Evolutionary conservation across 2,888 invertebrate species (phyloP), one percentile per base, ranked within the genome.

Genomic region (Dusona sp.): DNA sequence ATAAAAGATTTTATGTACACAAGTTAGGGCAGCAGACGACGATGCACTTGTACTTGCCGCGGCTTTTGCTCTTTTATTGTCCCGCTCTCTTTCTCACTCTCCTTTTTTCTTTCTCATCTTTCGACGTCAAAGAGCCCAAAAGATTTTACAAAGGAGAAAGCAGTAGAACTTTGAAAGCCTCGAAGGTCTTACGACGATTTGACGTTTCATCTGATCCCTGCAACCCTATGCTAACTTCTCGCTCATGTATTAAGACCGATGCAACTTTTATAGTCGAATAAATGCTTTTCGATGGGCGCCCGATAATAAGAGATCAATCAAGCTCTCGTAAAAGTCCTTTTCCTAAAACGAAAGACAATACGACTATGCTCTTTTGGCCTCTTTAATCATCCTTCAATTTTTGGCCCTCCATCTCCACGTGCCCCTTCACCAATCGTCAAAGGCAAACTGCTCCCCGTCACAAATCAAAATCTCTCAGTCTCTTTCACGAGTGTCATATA

Each of bases 1-100:
- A 70, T 57, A 67, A 80, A 77, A 75, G 73, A 86, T 74, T 77
- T 65, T 78, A 74, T 54, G 84, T 78, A 86, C 81, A 81, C 74
- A 77, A 81, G 78, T 81, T 73, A 78, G 72, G 22, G 65, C 78
- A 38, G 67, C 67, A 25, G 73, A 82, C 38, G 73, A 68, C 67
- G 64, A n/a, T 48, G 65, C 54, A 77, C 75, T 70, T 75, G 61
- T 79, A 33, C 72, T 45, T 36, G 64, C 45, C 57, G 68, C 25
- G 29, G 77, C 64, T 77, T 80, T 80, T 80, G 80, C 80, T n/a
- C 80, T 81, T 61, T 80, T 42, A 57, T 65, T 25, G 64, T 79
- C 48, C 22, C 54, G 42, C 83, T 83, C 38, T 4, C 38, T 42
- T 25, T 25, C 22, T 22, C 48, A 3, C 65, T 13, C 33, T 25